phyloP scores from a whole-genome alignment of 2,888 invertebrate species.

The Drosophila anceps region DNA sequence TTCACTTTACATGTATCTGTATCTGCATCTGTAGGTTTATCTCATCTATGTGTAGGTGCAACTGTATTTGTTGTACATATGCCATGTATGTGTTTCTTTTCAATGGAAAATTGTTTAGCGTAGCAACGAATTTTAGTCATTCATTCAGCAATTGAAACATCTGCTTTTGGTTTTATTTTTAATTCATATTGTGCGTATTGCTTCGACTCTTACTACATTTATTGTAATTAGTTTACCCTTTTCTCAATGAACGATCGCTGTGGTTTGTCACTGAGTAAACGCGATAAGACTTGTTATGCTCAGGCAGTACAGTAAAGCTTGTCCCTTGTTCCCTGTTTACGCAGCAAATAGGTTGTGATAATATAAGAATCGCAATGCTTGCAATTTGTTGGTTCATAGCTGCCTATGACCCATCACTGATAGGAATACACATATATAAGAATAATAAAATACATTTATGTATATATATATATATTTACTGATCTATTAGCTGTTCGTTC shows the following conservation, averaged over 20 bases:
- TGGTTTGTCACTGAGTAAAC: not conserved
- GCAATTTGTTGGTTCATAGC: slow-evolving; percentile 17
- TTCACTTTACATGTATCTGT: slow-evolving; percentile 6
- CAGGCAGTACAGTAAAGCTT: not conserved
- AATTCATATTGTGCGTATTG: not conserved
- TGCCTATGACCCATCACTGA: not conserved
- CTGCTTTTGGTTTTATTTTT: slow-evolving; percentile 35
- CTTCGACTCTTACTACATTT: slow-evolving; percentile 19
- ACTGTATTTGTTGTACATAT: slow-evolving; percentile 10
- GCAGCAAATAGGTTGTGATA: not conserved
- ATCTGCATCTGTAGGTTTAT: slow-evolving; percentile 12
- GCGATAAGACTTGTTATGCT: not conserved
- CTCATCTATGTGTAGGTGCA: slow-evolving; percentile 3
- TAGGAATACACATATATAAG: not conserved
- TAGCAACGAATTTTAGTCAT: slow-evolving; percentile 46
- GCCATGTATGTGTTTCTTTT: slow-evolving; percentile 13
- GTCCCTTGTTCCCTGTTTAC: not conserved
- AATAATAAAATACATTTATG: not conserved
- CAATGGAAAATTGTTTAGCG: slow-evolving; percentile 41
- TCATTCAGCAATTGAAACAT: slow-evolving; percentile 50
- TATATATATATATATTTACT: not conserved
- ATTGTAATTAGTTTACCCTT: not conserved
- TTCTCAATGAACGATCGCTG: too few relatives aligned
- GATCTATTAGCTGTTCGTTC: not conserved
- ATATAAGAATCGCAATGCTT: not conserved